Conservation (phyloP, 1,140 invertebrate genomes). For the fruit fly (Drosophila melanogaster) region Release_6_plus_ISO1_MT NT_033779.5:4161501-4162000, state of each 20-base stretch:
- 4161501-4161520: conserved; percentile 35
- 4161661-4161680: conserved; percentile 1
- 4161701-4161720: conserved; percentile 59
- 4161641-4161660: conserved; percentile 1
- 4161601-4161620: conserved; percentile 78
- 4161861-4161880: conserved; percentile 33
- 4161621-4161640: conserved; percentile 66
- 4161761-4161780: conserved; percentile 68
- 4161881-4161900: conserved; percentile 75
- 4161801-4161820: conserved; percentile 5
- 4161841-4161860: not conserved
- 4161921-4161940: conserved; percentile 71
- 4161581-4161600: conserved; percentile 81
- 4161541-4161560: conserved; percentile 33
- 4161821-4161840: conserved; percentile 5
- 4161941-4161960: conserved; percentile 58
- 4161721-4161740: conserved; percentile 62
- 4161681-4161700: conserved; percentile 23
- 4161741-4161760: conserved; percentile 74
- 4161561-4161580: conserved; percentile 55
- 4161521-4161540: conserved; percentile 25
- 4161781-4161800: conserved; percentile 29
- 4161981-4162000: conserved; percentile 79
- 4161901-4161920: conserved; percentile 69
- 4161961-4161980: conserved; percentile 79